phyloP scores from a whole-genome alignment of 1,140 invertebrate species.

The Anoplophora glabripennis region DNA sequence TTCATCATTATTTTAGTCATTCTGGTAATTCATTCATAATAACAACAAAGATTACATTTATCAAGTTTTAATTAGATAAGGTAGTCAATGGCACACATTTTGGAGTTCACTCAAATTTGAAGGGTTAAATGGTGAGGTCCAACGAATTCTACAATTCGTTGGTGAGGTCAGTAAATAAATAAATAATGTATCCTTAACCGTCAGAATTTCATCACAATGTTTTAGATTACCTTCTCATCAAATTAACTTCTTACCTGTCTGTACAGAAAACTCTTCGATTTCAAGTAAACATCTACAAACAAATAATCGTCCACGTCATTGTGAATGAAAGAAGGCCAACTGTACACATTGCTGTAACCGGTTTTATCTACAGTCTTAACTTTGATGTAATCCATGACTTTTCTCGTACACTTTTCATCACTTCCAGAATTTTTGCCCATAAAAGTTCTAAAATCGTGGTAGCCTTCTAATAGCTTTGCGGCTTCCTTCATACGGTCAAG shows the following conservation, averaged over 20 bases:
- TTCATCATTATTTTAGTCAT: no score
- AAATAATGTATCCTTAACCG: no score
- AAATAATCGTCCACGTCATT: constrained; percentile 51
- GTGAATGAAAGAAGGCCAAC: constrained; percentile 37
- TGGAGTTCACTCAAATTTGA: no score
- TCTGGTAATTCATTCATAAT: no score
- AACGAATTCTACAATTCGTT: no score
- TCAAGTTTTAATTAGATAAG: no score
- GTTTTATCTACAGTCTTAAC: constrained; percentile 37
- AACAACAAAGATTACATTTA: no score
- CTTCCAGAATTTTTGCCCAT: constrained; percentile 48
- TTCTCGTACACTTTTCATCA: constrained; percentile 46
- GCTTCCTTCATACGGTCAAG: constrained; percentile 56
- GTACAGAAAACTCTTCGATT: constrained; percentile 66
- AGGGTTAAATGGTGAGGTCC: no score
- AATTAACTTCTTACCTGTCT: constrained; percentile 59
- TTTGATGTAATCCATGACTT: constrained; percentile 52
- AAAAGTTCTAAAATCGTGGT: constrained; percentile 71
- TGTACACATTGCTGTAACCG: constrained; percentile 28
- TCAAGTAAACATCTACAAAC: constrained; percentile 60
- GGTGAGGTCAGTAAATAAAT: no score
- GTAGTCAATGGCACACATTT: no score
- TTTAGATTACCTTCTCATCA: not conserved
- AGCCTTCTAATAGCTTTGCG: constrained; percentile 57
- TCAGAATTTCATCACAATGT: no score